Evolutionary conservation across 2,888 invertebrate species (phyloP), one percentile per base, ranked within the genome.

Genomic region (Papilio gigon): DNA sequence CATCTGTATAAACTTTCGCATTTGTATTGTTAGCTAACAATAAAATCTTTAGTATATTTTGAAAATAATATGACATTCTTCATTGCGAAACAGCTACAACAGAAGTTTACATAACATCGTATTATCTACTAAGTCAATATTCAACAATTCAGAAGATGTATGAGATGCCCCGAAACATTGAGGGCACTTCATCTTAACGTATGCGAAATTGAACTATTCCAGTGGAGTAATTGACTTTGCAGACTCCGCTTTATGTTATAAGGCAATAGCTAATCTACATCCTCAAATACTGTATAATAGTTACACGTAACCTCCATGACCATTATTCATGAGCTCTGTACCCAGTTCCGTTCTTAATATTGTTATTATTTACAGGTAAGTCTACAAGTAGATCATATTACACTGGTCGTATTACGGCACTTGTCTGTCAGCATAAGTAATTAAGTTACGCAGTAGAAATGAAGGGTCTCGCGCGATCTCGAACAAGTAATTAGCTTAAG

Each of bases 181-280:
- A 87, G 85, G 80, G 86, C 84, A 82, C 87, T 89, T 77, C 73
- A 82, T 75, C 78, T 74, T 78, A 76, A 80, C 82, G 76, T 81
- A 80, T 80, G 78, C 80, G 75, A 79, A 84, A 84, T 82, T 77
- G 73, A 88, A 87, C 90, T 89, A 90, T 88, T 85, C 76, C 78
- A 75, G 71, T 75, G 74, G 80, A 84, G 84, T 89, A 89, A 90
- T 90, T 88, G 85, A 85, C 86, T 89, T 88, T 83, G 79, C 74
- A 73, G 73, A 78, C 78, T 81, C 81, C 81, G 80, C 81, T 80
- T 74, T 72, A 75, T 81, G 79, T 76, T 82, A 83, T 83, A 84
- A 84, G 85, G 84, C 83, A 83, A 88, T 84, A 86, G 82, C 85
- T 89, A 88, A 91, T 90, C 89, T 90, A 85, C 90, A 88, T 90